Base-by-base conservation (phyloP, 92 coral and sea anemone species). In the Galaxea fascicularis region DNA sequence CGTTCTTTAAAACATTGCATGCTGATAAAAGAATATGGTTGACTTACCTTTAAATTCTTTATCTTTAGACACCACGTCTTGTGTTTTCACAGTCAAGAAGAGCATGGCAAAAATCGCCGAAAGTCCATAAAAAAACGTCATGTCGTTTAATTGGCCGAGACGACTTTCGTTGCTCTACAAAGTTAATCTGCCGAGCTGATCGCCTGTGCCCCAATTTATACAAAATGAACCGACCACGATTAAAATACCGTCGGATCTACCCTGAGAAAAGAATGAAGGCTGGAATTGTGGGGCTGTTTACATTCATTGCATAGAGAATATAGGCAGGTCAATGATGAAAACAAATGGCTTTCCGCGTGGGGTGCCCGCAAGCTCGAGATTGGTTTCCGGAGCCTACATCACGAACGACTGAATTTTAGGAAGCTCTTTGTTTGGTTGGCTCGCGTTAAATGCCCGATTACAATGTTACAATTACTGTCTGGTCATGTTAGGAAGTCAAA, bases 291-390 rank as follows among this genome's bases (percentile, higher is more conserved):
- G 52, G 35, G 27, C 47, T 67, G 74, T 65, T 67, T 79, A 67
- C 84, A 79, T 51, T 79, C 75, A 49, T 30, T 28, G 17, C 28
- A 67, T 79, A 4, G 29, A 79, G 62, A 67, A 47, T 65, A 79
- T 41, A 24, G 84, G 84, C 46, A 28, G 76, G 84, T 66, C 84
- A 65, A 15, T 79, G 84, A 79, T 74, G 75, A 66, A 31, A 65
- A 79, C 65, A 82, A 82, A 24, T 25, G 41, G 13, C 45, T 62
- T 81, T 81, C 69, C 71, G 86, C 45, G 86, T 82, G 86, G 78
- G 84, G 86, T 21, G 27, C 22, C n/a, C 26, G 39, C 77, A 45
- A 35, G 49, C 27, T 15, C 28, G 20, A 14, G 68, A 82, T 70
- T 82, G 78, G 70, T 31, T 71, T 71, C 69, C 78, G 18, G 77